These are phyloP conservation scores for Siphlonurus alternatus DNA, from an alignment of 2,888 invertebrate genomes.

Conservation along the genomic window DNA sequence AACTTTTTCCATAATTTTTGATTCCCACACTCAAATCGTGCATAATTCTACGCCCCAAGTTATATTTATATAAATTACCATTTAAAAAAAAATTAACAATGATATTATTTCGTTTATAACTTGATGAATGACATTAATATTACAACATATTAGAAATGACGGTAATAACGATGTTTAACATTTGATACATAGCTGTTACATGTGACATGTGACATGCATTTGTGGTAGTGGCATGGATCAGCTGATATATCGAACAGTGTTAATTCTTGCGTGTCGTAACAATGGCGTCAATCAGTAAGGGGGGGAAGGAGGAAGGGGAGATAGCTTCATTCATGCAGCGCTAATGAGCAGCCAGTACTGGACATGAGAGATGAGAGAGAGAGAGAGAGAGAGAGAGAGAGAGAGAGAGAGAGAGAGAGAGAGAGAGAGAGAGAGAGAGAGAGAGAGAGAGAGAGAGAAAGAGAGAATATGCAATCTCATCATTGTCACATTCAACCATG, in stretches of 20 bases:
- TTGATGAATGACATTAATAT: too few species aligned
- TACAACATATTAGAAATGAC: too few species aligned
- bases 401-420: not conserved
- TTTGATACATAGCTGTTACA: too few species aligned
- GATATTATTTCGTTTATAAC: too few species aligned
- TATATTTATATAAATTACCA: too few species aligned
- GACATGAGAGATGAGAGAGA: not conserved
- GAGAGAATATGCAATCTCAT: not conserved
- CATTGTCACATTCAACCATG: not conserved
- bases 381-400: not conserved
- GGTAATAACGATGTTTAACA: too few species aligned
- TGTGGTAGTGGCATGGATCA: not conserved
- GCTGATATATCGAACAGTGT: not conserved
- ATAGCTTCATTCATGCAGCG: not conserved
- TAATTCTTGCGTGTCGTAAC: constrained; percentile 1
- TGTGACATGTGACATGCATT: too few species aligned
- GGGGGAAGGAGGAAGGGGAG: not conserved
- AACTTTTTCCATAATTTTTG: too few species aligned
- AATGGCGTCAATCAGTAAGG: not conserved
- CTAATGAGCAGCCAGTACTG: not conserved
- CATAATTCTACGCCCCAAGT: too few species aligned
- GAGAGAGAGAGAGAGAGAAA: constrained; percentile 1
- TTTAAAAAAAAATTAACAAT: too few species aligned
- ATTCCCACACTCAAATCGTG: too few species aligned
- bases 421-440: constrained; percentile 4